Conservation (phyloP, 2,797 vertebrate genomes). For the Chaunax sp. region DNA sequence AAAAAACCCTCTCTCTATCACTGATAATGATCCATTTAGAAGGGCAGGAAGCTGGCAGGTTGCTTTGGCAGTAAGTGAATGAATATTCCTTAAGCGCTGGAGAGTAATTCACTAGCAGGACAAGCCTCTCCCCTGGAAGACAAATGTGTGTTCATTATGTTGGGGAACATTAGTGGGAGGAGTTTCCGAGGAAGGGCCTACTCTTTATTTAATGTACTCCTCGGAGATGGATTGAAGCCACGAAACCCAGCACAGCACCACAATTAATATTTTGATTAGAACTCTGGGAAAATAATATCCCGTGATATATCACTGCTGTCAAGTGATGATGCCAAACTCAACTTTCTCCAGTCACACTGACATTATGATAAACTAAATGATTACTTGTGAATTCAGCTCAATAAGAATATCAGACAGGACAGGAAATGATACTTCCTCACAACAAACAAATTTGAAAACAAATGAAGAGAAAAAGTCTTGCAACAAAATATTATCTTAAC, state of each 20-base stretch:
- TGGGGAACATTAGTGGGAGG: conserved; percentile 46
- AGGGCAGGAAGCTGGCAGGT: conserved; percentile 68
- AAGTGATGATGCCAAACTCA: conserved; percentile 37
- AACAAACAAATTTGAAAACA: conserved; percentile 2
- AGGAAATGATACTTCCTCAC: neutral
- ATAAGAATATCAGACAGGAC: neutral
- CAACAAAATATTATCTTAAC: conserved; percentile 4
- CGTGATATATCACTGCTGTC: conserved; percentile 58
- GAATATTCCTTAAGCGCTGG: conserved; percentile 72
- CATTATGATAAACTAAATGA: conserved; percentile 40
- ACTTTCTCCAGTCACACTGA: conserved; percentile 47
- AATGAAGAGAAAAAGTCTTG: neutral
- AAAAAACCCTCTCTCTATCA: conserved; percentile 49
- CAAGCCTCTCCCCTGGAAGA: conserved; percentile 68
- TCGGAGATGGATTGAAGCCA: conserved; percentile 62
- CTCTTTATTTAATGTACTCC: conserved; percentile 75
- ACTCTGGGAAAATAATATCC: conserved; percentile 58
- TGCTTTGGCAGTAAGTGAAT: conserved; percentile 73
- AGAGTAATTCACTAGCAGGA: conserved; percentile 73
- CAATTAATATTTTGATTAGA: conserved; percentile 74
- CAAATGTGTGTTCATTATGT: conserved; percentile 74
- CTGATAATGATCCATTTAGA: conserved; percentile 76
- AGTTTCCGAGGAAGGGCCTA: conserved; percentile 51
- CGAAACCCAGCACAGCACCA: conserved; percentile 32
- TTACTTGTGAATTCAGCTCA: conserved; percentile 9